These are phyloP conservation scores for Linurgus olivaceus DNA, from an alignment of 2,797 vertebrate genomes.

Conservation along the genomic window DNA sequence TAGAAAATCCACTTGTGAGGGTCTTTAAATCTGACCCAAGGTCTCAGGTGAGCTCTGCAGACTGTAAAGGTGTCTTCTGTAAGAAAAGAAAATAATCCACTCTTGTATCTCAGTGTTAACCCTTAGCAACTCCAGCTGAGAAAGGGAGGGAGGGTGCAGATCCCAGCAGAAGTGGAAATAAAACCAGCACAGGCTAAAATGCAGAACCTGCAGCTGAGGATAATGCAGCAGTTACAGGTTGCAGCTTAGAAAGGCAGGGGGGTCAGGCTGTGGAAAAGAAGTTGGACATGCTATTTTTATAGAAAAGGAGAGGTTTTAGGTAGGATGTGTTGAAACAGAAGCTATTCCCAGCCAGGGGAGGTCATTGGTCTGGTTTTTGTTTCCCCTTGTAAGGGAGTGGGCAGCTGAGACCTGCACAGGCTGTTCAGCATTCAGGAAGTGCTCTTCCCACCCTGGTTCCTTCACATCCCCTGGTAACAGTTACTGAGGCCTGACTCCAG, in stretches of 20 bases:
- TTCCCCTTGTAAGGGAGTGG: neutral
- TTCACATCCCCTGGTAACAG: neutral
- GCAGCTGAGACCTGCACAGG: constrained; percentile 22
- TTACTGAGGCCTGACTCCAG: constrained; percentile 9
- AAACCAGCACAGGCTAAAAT: neutral
- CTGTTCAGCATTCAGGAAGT: constrained; percentile 15
- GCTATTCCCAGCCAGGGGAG: neutral
- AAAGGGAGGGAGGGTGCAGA: neutral
- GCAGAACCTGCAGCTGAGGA: neutral
- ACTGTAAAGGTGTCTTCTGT: neutral
- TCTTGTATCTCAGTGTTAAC: neutral
- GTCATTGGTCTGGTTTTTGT: neutral
- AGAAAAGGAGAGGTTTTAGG: neutral
- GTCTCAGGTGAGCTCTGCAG: neutral
- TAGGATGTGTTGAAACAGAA: neutral
- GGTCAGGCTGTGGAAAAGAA: neutral
- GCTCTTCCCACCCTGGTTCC: constrained; percentile 48
- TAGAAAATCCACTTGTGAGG: neutral
- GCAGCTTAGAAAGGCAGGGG: neutral
- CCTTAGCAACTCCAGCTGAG: neutral
- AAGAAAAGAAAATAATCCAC: neutral
- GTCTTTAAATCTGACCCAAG: neutral
- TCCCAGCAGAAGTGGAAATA: neutral
- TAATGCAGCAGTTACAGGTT: neutral
- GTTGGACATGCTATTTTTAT: neutral